Conservation (phyloP, 2,113 vertebrate genomes). For the Atlantisia rogersi region DNA sequence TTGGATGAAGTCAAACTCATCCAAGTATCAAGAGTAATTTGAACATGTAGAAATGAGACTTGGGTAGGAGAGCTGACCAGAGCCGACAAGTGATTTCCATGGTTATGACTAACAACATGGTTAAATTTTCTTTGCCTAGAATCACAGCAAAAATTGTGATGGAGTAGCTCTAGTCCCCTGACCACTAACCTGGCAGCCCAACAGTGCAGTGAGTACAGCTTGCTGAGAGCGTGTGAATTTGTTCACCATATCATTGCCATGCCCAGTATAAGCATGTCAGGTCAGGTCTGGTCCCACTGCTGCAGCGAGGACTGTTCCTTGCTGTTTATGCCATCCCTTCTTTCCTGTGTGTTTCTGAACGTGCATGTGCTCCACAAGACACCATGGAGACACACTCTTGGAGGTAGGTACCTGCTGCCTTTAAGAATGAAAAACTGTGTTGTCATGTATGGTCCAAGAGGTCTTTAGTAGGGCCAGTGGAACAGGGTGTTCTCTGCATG, state of each 20-base stretch:
- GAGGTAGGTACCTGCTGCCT: neutral
- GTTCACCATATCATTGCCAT: neutral
- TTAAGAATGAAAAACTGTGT: neutral
- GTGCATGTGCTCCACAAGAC: neutral
- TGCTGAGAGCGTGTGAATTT: neutral
- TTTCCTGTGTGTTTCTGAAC: neutral
- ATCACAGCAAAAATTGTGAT: neutral
- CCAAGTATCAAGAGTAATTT: neutral
- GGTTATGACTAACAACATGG: neutral
- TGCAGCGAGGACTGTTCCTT: fast-evolving
- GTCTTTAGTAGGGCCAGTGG: neutral
- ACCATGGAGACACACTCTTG: fast-evolving
- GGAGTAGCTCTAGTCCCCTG: neutral
- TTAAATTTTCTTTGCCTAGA: neutral
- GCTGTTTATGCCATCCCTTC: neutral
- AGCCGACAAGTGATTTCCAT: neutral
- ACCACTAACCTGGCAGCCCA: neutral
- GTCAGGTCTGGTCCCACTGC: neutral
- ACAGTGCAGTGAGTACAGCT: neutral
- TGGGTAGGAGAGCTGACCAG: neutral
- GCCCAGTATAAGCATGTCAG: neutral
- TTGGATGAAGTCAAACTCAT: neutral
- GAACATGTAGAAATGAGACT: neutral
- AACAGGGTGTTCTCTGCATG: neutral
- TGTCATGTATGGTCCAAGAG: neutral